Conservation (phyloP, 2,888 invertebrate genomes). For the Neoscelio sp. region DNA sequence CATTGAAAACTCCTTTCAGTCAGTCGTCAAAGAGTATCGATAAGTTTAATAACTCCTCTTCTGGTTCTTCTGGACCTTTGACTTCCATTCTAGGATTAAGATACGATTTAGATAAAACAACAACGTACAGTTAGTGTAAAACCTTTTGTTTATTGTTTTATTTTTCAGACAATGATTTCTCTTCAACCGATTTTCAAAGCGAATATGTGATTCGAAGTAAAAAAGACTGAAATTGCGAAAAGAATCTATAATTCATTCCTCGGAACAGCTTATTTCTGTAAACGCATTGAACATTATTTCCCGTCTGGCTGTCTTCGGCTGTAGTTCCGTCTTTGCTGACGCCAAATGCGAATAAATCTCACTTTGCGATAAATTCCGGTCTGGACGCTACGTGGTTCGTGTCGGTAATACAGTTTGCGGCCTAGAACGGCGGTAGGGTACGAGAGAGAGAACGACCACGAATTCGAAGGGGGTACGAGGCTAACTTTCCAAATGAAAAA, state of each 20-base stretch:
- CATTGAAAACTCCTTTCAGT: too few species aligned
- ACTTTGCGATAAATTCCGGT: constrained; percentile 59
- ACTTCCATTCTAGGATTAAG: too few species aligned
- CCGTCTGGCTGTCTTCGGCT: constrained; percentile 31
- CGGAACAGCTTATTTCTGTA: constrained; percentile 16
- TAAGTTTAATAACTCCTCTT: too few species aligned
- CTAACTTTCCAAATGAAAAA: constrained; percentile 70
- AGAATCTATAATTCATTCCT: constrained; percentile 32
- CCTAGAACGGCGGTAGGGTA: constrained; percentile 12
- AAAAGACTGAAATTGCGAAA: constrained; percentile 26
- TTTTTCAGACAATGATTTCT: too few species aligned
- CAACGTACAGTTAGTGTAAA: too few species aligned
- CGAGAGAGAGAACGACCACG: constrained; percentile 50
- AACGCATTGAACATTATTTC: constrained; percentile 41
- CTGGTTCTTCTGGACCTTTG: too few species aligned
- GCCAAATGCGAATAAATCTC: constrained; percentile 62
- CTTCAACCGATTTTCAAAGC: too few species aligned
- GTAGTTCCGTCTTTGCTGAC: constrained; percentile 53
- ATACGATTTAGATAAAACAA: too few species aligned
- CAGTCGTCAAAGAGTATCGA: too few species aligned
- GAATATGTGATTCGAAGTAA: not conserved
- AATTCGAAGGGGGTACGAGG: constrained; percentile 57
- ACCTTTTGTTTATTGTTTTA: too few species aligned
- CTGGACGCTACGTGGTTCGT: constrained; percentile 61
- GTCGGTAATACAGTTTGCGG: constrained; percentile 66